Evolutionary conservation across 2,797 vertebrate genomes (phyloP).

Genomic region (Uromys caudimaculatus): DNA sequence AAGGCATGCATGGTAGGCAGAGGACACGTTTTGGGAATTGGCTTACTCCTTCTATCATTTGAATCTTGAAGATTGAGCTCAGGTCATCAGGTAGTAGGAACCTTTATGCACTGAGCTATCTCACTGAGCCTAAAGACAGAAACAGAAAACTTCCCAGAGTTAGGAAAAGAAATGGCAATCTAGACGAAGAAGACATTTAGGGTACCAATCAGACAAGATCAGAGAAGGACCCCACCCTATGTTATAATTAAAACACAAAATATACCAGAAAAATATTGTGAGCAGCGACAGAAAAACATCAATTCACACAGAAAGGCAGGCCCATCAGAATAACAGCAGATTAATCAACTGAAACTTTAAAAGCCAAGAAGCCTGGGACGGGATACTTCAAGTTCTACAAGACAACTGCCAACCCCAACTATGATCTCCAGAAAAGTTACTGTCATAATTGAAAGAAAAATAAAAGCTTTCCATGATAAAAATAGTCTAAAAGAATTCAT

Average conservation of each 20-base stretch:
- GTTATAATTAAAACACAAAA: not conserved
- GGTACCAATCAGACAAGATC: not conserved
- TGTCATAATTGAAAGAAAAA: conserved; percentile 7
- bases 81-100: not conserved
- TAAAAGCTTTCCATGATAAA: not conserved
- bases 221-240: not conserved
- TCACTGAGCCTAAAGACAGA: not conserved
- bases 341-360: not conserved
- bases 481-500: conserved; percentile 2
- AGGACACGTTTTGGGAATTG: not conserved
- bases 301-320: not conserved
- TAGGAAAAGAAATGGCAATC: not conserved
- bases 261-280: not conserved
- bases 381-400: not conserved
- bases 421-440: not conserved
- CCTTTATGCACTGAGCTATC: not conserved
- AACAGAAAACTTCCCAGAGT: not conserved
- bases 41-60: not conserved
- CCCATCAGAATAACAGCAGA: not conserved
- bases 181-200: not conserved
- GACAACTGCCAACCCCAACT: not conserved
- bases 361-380: not conserved
- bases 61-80: not conserved
- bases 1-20: not conserved
- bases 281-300: not conserved